phyloP scores from a whole-genome alignment of 2,113 vertebrate species.

The Axis porcinus region DNA sequence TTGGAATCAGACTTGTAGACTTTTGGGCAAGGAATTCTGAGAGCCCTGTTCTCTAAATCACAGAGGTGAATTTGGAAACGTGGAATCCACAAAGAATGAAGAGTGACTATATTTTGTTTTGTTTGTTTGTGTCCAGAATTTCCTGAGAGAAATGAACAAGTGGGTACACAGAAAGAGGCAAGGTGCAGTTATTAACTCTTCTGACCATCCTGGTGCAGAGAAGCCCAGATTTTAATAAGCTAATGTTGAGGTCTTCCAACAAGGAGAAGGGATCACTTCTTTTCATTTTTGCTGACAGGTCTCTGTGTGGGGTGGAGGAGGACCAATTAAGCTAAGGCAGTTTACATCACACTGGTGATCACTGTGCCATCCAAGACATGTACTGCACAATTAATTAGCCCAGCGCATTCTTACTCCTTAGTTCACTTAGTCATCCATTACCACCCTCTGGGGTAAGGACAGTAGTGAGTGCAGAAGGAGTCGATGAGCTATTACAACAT shows the following conservation, averaged over 20 bases:
- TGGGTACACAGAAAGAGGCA: neutral
- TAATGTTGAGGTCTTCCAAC: neutral
- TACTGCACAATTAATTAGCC: accelerated
- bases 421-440: neutral
- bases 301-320: neutral
- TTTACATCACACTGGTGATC: neutral
- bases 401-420: too few relatives aligned
- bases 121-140: neutral
- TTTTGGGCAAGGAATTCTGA: neutral
- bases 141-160: neutral
- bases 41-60: neutral
- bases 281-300: neutral
- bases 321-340: neutral
- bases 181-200: neutral
- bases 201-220: neutral
- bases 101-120: neutral
- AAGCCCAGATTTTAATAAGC: neutral
- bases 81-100: neutral
- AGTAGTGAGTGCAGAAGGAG: neutral
- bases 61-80: neutral
- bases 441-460: neutral
- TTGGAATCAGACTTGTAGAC: neutral
- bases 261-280: neutral
- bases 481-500: neutral
- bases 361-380: accelerated